Percentiles rank a stretch among this genome's conserved stretches.
Conservation (phyloP, 1,140 invertebrate genomes). For the Euborellia annulipes region DNA sequence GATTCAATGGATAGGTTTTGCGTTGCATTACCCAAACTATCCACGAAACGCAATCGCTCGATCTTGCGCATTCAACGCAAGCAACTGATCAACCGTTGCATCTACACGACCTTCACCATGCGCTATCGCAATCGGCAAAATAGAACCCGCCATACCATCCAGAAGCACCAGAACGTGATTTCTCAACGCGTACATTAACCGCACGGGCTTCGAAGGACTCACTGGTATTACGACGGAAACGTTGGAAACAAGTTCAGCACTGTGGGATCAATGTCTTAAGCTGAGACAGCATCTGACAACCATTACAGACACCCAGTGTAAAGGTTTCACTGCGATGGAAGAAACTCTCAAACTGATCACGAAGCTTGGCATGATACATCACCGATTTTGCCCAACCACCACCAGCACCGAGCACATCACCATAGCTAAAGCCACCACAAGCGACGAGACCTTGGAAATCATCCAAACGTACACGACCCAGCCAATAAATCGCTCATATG, state of each 20-base stretch:
- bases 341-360: not conserved
- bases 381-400: slow-evolving; percentile 4
- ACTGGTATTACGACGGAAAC: not conserved
- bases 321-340: not conserved
- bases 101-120: not conserved
- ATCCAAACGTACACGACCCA: not conserved
- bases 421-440: slow-evolving; percentile 2
- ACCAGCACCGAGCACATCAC: slow-evolving; percentile 4
- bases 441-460: slow-evolving; percentile 1
- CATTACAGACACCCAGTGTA: slow-evolving; percentile 2
- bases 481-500: not conserved
- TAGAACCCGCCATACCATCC: not conserved
- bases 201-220: not conserved
- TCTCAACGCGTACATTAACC: not conserved
- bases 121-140: not conserved
- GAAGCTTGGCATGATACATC: not conserved
- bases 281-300: not conserved
- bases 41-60: not conserved
- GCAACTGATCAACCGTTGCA: not conserved
- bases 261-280: not conserved
- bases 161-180: not conserved
- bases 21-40: not conserved
- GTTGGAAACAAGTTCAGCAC: not conserved
- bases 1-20: not conserved
- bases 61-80: not conserved